Conservation (phyloP, 53 echinoderm and acorn worm genomes). For the Arbacia lixula region DNA sequence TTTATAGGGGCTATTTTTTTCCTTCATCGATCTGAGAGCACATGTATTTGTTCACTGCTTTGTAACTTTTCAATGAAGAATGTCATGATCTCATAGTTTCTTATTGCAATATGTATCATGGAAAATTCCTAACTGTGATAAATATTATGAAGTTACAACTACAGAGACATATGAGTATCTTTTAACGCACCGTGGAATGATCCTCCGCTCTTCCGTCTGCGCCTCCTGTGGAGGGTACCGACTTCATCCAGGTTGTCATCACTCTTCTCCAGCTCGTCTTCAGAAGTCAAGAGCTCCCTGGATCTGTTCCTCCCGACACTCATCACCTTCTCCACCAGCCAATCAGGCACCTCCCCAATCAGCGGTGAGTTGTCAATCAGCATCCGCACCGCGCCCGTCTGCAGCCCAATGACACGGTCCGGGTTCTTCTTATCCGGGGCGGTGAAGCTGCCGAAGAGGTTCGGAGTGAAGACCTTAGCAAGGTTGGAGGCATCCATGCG, state of each 20-base stretch:
- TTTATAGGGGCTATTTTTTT: too few relatives aligned
- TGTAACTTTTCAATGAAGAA: too few relatives aligned
- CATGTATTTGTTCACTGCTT: too few relatives aligned
- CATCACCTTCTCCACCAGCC: conserved; percentile 70
- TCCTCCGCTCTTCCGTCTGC: conserved; percentile 79
- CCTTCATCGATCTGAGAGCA: too few relatives aligned
- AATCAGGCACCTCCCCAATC: conserved; percentile 85
- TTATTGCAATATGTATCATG: too few relatives aligned
- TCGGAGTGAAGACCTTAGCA: conserved; percentile 80
- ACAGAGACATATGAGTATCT: too few relatives aligned
- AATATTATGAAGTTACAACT: too few relatives aligned
- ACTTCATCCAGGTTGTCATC: conserved; percentile 75
- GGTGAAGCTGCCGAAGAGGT: conserved; percentile 70
- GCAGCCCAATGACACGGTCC: conserved; percentile 70
- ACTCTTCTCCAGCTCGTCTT: conserved; percentile 94
- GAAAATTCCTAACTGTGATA: too few relatives aligned
- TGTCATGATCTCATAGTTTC: too few relatives aligned
- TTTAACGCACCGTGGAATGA: conserved; percentile 79
- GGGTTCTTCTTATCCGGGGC: conserved; percentile 64
- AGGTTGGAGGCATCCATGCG: conserved; percentile 92
- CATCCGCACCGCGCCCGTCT: conserved; percentile 67
- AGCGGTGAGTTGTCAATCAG: conserved; percentile 83
- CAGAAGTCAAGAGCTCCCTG: conserved; percentile 75
- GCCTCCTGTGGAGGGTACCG: conserved; percentile 16
- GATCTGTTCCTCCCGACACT: conserved; percentile 58